phyloP scores from a whole-genome alignment of 2,113 vertebrate genomes.

The Columba janthina region DNA sequence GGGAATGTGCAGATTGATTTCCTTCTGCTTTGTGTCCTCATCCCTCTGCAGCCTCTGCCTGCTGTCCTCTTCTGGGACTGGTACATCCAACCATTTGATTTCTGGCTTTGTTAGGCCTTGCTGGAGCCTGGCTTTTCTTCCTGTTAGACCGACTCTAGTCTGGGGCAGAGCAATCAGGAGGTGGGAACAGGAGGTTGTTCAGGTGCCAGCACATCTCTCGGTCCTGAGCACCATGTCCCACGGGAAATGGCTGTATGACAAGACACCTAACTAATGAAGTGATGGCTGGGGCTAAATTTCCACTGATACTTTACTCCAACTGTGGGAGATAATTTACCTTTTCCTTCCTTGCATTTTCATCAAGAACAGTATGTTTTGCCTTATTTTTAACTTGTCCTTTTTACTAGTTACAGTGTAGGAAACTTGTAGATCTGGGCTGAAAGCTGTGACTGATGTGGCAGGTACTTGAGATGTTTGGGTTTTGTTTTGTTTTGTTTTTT shows the following conservation, averaged over 20 bases:
- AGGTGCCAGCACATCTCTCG: not conserved
- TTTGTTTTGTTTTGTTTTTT: not conserved
- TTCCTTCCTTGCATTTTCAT: not conserved
- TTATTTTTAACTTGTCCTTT: not conserved
- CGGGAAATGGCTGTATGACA: not conserved
- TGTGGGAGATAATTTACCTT: not conserved
- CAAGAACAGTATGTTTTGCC: not conserved
- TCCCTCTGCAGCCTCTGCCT: not conserved
- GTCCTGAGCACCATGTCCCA: not conserved
- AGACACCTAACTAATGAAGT: not conserved
- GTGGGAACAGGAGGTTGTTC: not conserved
- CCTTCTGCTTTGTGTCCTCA: not conserved
- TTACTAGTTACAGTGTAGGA: not conserved
- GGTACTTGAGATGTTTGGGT: not conserved
- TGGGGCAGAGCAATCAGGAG: not conserved
- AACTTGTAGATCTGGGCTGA: not conserved
- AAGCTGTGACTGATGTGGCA: not conserved
- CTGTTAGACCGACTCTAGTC: not conserved
- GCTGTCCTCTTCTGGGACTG: not conserved
- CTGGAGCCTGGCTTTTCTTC: not conserved
- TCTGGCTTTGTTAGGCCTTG: not conserved
- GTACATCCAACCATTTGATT: not conserved
- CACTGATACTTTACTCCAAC: not conserved
- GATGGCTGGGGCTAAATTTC: not conserved
- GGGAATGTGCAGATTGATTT: no score